Conservation (phyloP, 2,888 invertebrate species). For the Ophraella communa region DNA sequence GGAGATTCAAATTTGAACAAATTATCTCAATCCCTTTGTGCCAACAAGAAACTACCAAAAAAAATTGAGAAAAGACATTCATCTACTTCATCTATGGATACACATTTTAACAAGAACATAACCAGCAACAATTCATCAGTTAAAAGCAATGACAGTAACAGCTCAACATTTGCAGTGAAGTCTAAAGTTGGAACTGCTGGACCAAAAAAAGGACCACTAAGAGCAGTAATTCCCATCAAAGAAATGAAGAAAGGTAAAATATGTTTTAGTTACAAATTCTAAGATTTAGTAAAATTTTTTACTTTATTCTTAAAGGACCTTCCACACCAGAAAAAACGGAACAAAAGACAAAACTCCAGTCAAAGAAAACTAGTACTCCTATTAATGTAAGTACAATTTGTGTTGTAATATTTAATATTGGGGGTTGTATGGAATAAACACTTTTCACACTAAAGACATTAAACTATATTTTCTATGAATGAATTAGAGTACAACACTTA, state of each 20-base stretch:
- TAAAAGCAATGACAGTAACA: constrained; percentile 29
- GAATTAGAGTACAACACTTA: too few species aligned
- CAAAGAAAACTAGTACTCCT: constrained; percentile 43
- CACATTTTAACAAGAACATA: neutral
- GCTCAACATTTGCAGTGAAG: constrained; percentile 15
- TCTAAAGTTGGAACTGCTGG: constrained; percentile 19
- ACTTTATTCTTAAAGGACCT: neutral
- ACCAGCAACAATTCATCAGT: constrained; percentile 20
- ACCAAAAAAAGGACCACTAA: constrained; percentile 36
- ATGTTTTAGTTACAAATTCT: neutral
- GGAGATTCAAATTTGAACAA: neutral
- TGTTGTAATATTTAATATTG: too few species aligned
- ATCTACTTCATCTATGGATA: neutral
- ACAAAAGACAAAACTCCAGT: constrained; percentile 24
- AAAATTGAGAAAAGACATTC: constrained; percentile 7
- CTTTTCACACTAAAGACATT: too few species aligned
- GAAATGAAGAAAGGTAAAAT: constrained; percentile 39
- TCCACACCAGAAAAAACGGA: constrained; percentile 26
- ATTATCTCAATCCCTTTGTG: neutral
- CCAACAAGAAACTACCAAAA: neutral
- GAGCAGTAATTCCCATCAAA: constrained; percentile 42
- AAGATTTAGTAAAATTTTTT: neutral
- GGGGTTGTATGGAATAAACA: too few species aligned
- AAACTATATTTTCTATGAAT: too few species aligned
- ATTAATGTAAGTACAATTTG: constrained; percentile 38